phyloP scores from a whole-genome alignment of 2,113 vertebrate genomes.

The Mugil cephalus region DNA sequence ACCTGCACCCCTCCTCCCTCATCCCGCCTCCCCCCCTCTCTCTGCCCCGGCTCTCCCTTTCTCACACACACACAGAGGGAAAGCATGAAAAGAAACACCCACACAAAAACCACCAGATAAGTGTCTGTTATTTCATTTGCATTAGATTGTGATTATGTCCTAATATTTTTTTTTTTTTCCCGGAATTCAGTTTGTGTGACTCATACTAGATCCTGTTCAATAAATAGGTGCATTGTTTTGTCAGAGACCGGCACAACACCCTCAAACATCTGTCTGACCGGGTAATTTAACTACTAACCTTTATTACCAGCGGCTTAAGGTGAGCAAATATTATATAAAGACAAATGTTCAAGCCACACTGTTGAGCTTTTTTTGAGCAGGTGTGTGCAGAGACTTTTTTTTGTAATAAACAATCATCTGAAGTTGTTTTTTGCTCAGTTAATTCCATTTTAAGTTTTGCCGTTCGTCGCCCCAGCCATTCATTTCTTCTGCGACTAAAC shows the following conservation, averaged over 20 bases:
- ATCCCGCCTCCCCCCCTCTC: background rate
- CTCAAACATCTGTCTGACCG: background rate
- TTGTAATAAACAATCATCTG: background rate
- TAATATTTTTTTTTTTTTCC: constrained; percentile 24
- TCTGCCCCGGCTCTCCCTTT: constrained; percentile 18
- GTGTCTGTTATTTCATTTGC: constrained; percentile 51
- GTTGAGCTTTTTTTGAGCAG: constrained; percentile 27
- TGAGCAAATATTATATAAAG: constrained; percentile 11
- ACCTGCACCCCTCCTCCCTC: constrained; percentile 38
- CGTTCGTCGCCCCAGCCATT: background rate
- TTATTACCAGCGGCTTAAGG: constrained; percentile 3
- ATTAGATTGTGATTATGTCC: constrained; percentile 37
- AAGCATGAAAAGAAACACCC: constrained; percentile 2
- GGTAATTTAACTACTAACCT: background rate
- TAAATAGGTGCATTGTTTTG: background rate
- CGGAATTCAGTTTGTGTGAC: constrained; percentile 16
- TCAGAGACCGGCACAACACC: background rate
- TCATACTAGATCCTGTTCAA: background rate
- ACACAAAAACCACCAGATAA: constrained; percentile 14
- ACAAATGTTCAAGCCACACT: constrained; percentile 37
- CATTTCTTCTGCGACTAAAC: too few species aligned
- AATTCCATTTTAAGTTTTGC: background rate
- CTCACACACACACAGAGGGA: constrained; percentile 19
- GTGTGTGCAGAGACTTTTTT: background rate
- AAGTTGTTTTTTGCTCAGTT: background rate